Evolutionary conservation across 2,888 invertebrate species (phyloP).

Genomic region (Cataglyphis altisquamis): DNA sequence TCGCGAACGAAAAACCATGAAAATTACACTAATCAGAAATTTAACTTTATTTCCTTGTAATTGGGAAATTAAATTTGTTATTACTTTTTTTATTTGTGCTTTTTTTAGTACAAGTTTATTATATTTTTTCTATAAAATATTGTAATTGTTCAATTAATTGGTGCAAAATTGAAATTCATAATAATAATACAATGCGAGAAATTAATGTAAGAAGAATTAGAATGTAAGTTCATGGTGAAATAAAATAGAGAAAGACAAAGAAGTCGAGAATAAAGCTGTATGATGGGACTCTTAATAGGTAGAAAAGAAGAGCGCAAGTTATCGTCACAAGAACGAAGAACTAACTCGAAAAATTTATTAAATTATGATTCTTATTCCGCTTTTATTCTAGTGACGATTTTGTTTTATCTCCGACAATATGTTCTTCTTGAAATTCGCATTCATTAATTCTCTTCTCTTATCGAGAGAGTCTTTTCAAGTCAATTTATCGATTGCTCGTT

Average conservation of each 20-base stretch:
- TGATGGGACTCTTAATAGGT: constrained; percentile 44
- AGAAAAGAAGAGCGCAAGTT: constrained; percentile 33
- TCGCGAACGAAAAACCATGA: neutral
- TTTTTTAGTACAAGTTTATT: neutral
- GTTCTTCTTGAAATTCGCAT: constrained; percentile 14
- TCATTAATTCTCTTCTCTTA: neutral
- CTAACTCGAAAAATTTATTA: constrained; percentile 43
- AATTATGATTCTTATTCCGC: constrained; percentile 42
- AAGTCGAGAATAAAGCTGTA: neutral
- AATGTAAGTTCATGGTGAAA: neutral
- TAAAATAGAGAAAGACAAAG: constrained; percentile 12
- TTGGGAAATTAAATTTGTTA: neutral
- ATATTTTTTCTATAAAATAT: neutral
- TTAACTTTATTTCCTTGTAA: neutral
- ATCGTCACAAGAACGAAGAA: constrained; percentile 29
- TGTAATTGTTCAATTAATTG: neutral
- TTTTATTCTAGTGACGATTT: constrained; percentile 18
- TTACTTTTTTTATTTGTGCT: neutral
- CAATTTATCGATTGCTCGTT: neutral
- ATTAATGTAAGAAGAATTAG: neutral
- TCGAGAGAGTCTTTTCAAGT: constrained; percentile 25
- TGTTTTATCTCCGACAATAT: constrained; percentile 25
- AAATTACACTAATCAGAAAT: neutral
- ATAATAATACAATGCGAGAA: constrained; percentile 7
- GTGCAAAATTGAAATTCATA: constrained; percentile 11